These are phyloP conservation scores for Oreocharis arfaki DNA, from an alignment of 2,113 vertebrate genomes.

Conservation along the genomic window DNA sequence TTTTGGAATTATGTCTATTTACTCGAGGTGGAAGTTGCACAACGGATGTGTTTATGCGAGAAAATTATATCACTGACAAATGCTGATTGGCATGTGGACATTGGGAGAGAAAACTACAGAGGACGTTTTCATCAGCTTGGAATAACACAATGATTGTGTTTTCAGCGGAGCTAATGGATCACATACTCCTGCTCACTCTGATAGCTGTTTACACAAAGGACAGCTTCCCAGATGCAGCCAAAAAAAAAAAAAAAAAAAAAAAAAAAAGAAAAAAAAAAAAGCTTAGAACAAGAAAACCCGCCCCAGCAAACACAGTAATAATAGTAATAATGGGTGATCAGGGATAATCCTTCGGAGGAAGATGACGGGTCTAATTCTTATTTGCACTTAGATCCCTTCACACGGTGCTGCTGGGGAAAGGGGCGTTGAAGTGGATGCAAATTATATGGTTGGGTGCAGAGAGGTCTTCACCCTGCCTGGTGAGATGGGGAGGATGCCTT, in stretches of 20 bases:
- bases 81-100: conserved; percentile 79
- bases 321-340: background rate
- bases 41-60: conserved; percentile 79
- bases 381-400: conserved; percentile 2
- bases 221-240: conserved; percentile 67
- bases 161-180: conserved; percentile 82
- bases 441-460: background rate
- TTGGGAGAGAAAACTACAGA: conserved; percentile 72
- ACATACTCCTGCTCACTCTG: conserved; percentile 73
- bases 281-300: conserved; percentile 15
- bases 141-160: conserved; percentile 85
- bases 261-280: background rate
- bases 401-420: background rate
- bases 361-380: conserved; percentile 6
- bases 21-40: conserved; percentile 76
- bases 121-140: conserved; percentile 82
- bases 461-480: background rate
- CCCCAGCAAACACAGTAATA: conserved; percentile 2
- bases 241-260: background rate
- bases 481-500: accelerated
- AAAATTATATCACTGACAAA: conserved; percentile 80
- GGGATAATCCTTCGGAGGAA: background rate
- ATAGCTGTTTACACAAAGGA: conserved; percentile 80
- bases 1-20: conserved; percentile 81
- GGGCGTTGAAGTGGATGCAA: background rate